A percentile compares a stretch with the other conserved stretches of the same genome.
Evolutionary conservation across 2,888 invertebrate genomes (phyloP).

Genomic region (Papilio gigon): DNA sequence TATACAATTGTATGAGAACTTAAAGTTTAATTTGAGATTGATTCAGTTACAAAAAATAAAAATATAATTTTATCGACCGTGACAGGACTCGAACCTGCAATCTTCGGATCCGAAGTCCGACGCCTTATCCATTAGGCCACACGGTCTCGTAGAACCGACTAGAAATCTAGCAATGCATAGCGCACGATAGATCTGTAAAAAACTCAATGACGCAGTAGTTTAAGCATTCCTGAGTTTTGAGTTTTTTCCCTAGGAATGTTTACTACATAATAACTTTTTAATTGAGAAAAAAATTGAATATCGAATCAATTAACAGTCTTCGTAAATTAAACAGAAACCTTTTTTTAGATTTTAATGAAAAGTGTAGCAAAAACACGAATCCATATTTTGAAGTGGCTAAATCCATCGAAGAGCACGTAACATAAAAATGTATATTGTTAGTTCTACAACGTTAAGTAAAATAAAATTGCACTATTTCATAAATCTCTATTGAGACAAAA

Average conservation of each 20-base stretch:
- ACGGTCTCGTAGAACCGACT: slow-evolving; percentile 81
- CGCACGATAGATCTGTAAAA: too few species aligned
- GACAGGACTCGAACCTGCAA: slow-evolving; percentile 89
- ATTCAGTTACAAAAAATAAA: too few species aligned
- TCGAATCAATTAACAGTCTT: too few species aligned
- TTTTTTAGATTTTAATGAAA: background rate
- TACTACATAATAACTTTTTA: too few species aligned
- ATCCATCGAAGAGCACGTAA: background rate
- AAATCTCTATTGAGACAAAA: background rate
- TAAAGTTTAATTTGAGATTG: too few species aligned
- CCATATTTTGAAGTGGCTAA: background rate
- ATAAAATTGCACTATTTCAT: background rate
- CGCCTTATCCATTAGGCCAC: slow-evolving; percentile 88
- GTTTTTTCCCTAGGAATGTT: too few species aligned
- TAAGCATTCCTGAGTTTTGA: too few species aligned
- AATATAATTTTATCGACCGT: slow-evolving; percentile 82
- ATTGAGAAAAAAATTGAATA: too few species aligned
- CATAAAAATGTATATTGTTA: background rate
- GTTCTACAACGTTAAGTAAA: background rate
- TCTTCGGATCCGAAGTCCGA: slow-evolving; percentile 89
- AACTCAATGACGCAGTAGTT: too few species aligned
- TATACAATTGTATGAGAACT: too few species aligned
- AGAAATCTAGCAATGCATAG: too few species aligned
- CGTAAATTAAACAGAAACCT: background rate
- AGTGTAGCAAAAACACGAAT: background rate